phyloP scores from a whole-genome alignment of 2,888 invertebrate genomes.

The Pollenia labialis region DNA sequence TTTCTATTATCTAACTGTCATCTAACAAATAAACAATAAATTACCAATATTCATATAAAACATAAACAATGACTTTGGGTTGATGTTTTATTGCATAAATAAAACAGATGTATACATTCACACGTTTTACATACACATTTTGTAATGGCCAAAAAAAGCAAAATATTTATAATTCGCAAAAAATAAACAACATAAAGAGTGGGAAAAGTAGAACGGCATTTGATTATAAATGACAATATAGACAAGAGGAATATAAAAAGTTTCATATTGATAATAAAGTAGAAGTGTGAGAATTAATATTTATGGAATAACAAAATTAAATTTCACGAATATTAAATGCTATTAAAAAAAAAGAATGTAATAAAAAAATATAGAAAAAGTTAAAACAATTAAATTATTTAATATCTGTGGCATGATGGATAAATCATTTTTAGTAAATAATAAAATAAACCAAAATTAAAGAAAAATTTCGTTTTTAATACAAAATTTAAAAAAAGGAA shows the following conservation, averaged over 20 bases:
- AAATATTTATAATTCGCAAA: constrained; percentile 28
- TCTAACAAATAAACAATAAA: constrained; percentile 20
- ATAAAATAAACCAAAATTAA: too few relatives aligned
- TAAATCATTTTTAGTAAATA: too few relatives aligned
- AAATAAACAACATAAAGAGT: not conserved
- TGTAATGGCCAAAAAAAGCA: not conserved
- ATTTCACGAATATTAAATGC: constrained; percentile 10
- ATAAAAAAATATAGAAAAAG: not conserved
- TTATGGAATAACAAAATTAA: not conserved
- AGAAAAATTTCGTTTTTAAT: too few relatives aligned
- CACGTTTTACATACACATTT: constrained; percentile 12
- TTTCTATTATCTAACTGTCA: not conserved
- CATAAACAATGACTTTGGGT: constrained; percentile 5
- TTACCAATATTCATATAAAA: not conserved
- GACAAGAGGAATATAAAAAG: constrained; percentile 2
- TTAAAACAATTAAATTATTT: not conserved
- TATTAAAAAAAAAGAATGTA: constrained; percentile 38
- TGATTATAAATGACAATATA: constrained; percentile 29
- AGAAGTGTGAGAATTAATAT: constrained; percentile 2
- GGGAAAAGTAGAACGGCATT: not conserved
- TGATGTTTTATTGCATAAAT: not conserved
- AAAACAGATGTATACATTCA: constrained; percentile 16
- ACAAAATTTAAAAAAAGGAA: too few relatives aligned
- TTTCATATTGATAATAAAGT: too few relatives aligned
- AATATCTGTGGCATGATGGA: too few relatives aligned